Evolutionary conservation across 92 coral and sea anemone species (phyloP).

Genomic region (Porites rus): DNA sequence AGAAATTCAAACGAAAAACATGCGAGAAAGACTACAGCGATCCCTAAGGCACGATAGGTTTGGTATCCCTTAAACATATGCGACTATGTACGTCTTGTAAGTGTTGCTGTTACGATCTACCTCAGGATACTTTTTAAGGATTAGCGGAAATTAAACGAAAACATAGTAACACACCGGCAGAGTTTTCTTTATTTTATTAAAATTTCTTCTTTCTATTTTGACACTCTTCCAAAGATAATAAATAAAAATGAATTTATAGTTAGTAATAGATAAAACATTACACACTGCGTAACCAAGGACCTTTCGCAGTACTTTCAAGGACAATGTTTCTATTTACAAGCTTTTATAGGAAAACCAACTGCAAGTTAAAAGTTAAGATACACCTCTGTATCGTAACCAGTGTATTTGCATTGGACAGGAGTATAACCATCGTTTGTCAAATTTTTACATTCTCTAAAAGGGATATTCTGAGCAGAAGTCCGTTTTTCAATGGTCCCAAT

Average conservation of each 20-base stretch:
- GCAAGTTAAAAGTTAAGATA: background rate
- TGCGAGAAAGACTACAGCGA: too few species aligned
- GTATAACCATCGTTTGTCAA: background rate
- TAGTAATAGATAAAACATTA: slow-evolving; percentile 9
- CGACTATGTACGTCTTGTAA: too few species aligned
- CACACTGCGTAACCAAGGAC: background rate
- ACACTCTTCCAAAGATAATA: slow-evolving; percentile 37
- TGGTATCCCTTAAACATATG: too few species aligned
- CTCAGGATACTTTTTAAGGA: background rate
- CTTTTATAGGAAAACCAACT: background rate
- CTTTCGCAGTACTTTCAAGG: background rate
- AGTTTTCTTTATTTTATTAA: slow-evolving; percentile 18
- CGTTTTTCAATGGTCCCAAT: too few species aligned
- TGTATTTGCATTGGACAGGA: background rate
- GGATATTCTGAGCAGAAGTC: too few species aligned
- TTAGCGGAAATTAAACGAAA: background rate
- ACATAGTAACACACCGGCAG: background rate
- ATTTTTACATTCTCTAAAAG: too few species aligned
- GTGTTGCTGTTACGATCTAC: background rate
- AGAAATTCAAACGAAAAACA: too few species aligned
- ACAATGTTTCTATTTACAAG: slow-evolving; percentile 29
- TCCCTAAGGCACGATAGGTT: too few species aligned
- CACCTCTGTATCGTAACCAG: too few species aligned
- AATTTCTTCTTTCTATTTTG: slow-evolving; percentile 14
- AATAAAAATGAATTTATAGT: slow-evolving; percentile 28